Percentiles rank a stretch among this genome's conserved stretches.
phyloP scores from a whole-genome alignment of 2,797 vertebrate genomes.

The Sternotherus odoratus region DNA sequence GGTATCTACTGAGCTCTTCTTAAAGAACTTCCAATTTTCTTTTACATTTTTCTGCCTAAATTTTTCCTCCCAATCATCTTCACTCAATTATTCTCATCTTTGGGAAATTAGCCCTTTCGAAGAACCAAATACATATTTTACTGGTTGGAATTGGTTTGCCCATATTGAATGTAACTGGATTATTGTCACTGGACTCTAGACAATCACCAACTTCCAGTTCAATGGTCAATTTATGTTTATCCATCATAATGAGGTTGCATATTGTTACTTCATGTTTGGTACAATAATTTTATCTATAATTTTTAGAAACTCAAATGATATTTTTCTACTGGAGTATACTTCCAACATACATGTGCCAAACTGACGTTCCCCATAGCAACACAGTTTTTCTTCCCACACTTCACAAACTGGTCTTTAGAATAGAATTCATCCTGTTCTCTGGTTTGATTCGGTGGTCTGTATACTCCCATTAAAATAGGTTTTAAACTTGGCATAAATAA shows the following conservation, averaged over 20 bases:
- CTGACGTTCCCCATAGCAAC: neutral
- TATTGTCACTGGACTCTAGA: conserved; percentile 12
- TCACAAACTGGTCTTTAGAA: neutral
- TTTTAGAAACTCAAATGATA: neutral
- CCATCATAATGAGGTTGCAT: conserved; percentile 31
- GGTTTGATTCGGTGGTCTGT: neutral
- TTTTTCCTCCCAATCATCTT: conserved; percentile 1
- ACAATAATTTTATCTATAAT: conserved; percentile 18
- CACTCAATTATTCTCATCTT: neutral
- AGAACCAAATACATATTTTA: neutral
- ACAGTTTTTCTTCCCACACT: neutral
- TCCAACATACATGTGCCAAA: neutral
- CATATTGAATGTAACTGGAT: conserved; percentile 35
- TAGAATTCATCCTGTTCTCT: neutral
- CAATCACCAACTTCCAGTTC: neutral
- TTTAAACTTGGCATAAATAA: neutral
- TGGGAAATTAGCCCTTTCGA: conserved; percentile 7
- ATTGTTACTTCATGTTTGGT: conserved; percentile 7
- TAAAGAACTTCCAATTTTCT: neutral
- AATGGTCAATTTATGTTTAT: conserved; percentile 9
- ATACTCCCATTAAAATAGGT: neutral
- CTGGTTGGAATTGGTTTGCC: neutral
- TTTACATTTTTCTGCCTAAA: neutral
- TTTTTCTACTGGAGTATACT: neutral
- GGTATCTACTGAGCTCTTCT: neutral